These are phyloP conservation scores for Laodelphax striatellus DNA, from an alignment of 1,140 invertebrate species.

Conservation along the genomic window DNA sequence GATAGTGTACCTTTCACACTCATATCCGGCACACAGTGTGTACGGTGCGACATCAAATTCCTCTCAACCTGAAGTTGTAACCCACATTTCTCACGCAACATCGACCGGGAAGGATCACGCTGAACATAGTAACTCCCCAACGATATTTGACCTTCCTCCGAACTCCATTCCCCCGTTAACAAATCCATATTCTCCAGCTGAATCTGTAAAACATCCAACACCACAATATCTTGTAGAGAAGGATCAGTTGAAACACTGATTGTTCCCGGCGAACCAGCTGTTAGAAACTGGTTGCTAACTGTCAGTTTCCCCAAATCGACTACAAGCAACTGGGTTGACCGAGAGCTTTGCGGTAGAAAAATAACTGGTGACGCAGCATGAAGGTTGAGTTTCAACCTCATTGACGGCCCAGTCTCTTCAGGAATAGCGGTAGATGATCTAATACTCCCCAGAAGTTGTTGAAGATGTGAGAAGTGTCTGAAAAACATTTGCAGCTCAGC, in stretches of 20 bases:
- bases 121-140: conserved; percentile 40
- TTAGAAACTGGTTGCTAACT: conserved; percentile 60
- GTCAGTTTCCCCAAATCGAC: conserved; percentile 71
- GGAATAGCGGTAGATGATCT: conserved; percentile 11
- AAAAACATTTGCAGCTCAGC: conserved; percentile 78
- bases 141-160: conserved; percentile 7
- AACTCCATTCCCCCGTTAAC: conserved; percentile 48
- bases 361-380: conserved; percentile 74
- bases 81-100: conserved; percentile 69
- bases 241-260: conserved; percentile 34
- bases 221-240: conserved; percentile 21
- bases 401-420: conserved; percentile 6
- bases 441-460: conserved; percentile 39
- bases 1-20: conserved; percentile 75
- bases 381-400: conserved; percentile 52
- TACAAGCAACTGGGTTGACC: conserved; percentile 62
- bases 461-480: conserved; percentile 71
- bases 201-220: conserved; percentile 67
- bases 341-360: conserved; percentile 74
- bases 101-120: conserved; percentile 40
- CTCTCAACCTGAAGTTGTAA: conserved; percentile 68
- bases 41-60: conserved; percentile 62
- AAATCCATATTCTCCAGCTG: conserved; percentile 74
- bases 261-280: conserved; percentile 42
- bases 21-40: conserved; percentile 69